These are phyloP conservation scores for Myotis daubentonii DNA, from an alignment of 2,797 vertebrate genomes.

Conservation along the genomic window DNA sequence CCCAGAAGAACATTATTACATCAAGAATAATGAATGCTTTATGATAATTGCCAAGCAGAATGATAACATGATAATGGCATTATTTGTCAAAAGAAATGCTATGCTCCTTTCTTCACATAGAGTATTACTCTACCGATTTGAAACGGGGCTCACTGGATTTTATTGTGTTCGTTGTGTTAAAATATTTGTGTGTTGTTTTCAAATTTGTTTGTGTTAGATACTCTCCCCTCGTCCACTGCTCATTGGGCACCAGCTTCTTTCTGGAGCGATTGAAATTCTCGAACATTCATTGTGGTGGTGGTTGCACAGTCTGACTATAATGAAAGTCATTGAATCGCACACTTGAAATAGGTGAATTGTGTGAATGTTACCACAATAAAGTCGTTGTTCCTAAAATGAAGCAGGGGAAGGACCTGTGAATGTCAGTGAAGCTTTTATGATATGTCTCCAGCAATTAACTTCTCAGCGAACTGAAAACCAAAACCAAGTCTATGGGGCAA, in stretches of 20 bases:
- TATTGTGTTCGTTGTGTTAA: neutral
- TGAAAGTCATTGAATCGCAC: neutral
- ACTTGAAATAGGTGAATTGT: neutral
- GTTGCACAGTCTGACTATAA: neutral
- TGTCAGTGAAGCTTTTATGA: neutral
- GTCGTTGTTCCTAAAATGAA: neutral
- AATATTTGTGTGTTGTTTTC: neutral
- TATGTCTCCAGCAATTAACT: neutral
- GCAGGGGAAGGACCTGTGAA: neutral
- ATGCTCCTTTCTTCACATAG: neutral
- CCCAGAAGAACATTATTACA: conserved; percentile 15
- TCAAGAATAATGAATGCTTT: conserved; percentile 24
- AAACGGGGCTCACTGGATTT: neutral
- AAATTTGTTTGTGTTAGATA: neutral
- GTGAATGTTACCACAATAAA: neutral
- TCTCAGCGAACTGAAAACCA: neutral
- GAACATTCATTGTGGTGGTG: neutral
- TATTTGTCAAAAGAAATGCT: neutral
- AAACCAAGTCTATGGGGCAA: neutral
- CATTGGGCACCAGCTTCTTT: neutral
- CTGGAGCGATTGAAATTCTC: neutral
- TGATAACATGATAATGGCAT: neutral
- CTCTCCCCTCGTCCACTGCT: neutral
- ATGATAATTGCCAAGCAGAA: neutral
- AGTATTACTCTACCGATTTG: neutral